A percentile compares a stretch with the other conserved stretches of the same genome.
Conservation (phyloP, 2,113 vertebrate species). For the Coptodon rendalli region DNA sequence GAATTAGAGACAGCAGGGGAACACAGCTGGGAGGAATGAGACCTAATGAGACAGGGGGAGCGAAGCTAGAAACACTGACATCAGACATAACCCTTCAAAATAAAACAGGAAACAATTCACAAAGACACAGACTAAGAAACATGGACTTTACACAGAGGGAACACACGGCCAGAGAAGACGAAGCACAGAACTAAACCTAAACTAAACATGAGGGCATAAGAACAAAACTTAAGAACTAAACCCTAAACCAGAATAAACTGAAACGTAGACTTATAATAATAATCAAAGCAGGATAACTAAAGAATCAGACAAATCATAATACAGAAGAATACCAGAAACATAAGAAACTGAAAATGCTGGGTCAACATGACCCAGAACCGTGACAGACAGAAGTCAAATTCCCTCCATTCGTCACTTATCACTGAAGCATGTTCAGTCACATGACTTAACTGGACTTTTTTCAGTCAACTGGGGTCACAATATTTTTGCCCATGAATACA, state of each 20-base stretch:
- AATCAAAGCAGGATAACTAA: background rate
- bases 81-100: too few species aligned
- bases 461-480: background rate
- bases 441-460: background rate
- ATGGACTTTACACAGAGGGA: too few species aligned
- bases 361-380: background rate
- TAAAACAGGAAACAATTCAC: too few species aligned
- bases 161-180: too few species aligned
- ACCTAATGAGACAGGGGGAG: too few species aligned
- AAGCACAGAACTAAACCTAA: too few species aligned
- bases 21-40: too few species aligned
- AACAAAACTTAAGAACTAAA: too few species aligned
- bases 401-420: background rate
- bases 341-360: background rate
- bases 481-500: background rate
- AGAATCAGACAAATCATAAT: background rate
- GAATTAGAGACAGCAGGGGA: too few species aligned
- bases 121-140: too few species aligned
- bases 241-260: background rate
- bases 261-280: background rate
- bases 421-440: background rate
- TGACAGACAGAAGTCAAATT: background rate
- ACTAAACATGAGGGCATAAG: too few species aligned
- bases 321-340: background rate
- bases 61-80: too few species aligned